Evolutionary conservation across 2,113 vertebrate species (phyloP).

Genomic region (Picathartes gymnocephalus): DNA sequence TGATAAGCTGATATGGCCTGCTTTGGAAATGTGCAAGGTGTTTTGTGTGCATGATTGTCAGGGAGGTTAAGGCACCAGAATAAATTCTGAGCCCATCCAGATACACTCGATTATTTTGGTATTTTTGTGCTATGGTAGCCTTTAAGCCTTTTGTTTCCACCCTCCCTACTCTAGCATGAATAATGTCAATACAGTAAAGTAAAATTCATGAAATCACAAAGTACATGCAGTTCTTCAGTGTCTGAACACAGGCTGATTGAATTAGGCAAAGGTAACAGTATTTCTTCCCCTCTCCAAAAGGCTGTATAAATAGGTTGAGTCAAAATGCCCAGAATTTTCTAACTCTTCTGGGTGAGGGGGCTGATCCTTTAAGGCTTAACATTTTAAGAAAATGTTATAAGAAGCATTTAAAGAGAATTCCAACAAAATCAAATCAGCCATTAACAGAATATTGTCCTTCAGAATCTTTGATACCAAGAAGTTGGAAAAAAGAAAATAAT

Average conservation of each 20-base stretch:
- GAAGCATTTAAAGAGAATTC: neutral
- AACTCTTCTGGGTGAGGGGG: neutral
- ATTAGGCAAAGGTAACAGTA: neutral
- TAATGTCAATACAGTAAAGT: neutral
- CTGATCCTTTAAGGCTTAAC: neutral
- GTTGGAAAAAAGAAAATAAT: neutral
- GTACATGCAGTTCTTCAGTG: neutral
- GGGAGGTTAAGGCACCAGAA: neutral
- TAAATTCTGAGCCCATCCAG: neutral
- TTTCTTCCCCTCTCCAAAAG: neutral
- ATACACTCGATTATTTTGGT: neutral
- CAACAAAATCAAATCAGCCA: neutral
- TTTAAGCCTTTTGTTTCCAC: neutral
- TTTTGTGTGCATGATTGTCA: neutral
- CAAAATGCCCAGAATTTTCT: neutral
- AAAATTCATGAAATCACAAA: neutral
- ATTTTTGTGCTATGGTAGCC: neutral
- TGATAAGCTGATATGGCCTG: neutral
- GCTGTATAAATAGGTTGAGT: neutral
- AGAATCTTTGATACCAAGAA: neutral
- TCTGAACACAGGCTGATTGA: neutral
- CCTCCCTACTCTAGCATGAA: neutral
- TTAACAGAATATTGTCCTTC: neutral
- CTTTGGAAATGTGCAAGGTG: neutral
- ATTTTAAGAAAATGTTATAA: neutral